Evolutionary conservation across 2,113 vertebrate genomes (phyloP), one percentile per base, ranked within the genome.

Genomic region (Sphaerodactylus townsendi): DNA sequence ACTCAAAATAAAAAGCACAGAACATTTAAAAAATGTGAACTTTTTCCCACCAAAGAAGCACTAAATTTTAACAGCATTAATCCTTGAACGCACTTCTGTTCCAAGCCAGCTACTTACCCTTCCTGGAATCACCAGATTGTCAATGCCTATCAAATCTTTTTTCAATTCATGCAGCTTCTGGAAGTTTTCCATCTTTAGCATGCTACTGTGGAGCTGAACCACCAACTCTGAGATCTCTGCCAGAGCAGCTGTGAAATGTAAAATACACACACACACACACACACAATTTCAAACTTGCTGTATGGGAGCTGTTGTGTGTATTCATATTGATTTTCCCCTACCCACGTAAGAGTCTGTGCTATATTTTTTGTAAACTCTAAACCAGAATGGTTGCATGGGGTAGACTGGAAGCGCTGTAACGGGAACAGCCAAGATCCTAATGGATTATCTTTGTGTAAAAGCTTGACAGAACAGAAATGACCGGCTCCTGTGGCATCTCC

Each of bases 181-280:
- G 94, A 98, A 98, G 89, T 99, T 99, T 94, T 99, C 99, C 96
- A 98, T 99, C 95, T 99, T 98, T 93, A 98, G 95, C 93, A 99
- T 97, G 48, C 96, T 97, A 74, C 96, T 95, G 5, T 98, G 97
- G 75, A 99, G 97, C 87, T 97, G 98, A 4, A 97, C 97, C 89
- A 97, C 98, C 95, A 99, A 96, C 92, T 99, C 98, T 0, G 98
- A 97, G 88, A 99, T 97, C 77, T 98, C 98, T 3, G 98, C 98
- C 91, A 99, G 92, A 65, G 98, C 98, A 90, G 99, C 99, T 99
- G 56, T 41, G 5, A 66, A 68, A 53, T 28, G n/a, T 25, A 81
- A 33, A 48, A 37, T n/a, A n/a, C 50, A 85, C 84, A 62, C 17
- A 53, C 35, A 87, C 19, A 50, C 7, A 56, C 53, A 87, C 78